Evolutionary conservation across 2,113 vertebrate genomes (phyloP).

Genomic region (Puffinus mauretanicus): DNA sequence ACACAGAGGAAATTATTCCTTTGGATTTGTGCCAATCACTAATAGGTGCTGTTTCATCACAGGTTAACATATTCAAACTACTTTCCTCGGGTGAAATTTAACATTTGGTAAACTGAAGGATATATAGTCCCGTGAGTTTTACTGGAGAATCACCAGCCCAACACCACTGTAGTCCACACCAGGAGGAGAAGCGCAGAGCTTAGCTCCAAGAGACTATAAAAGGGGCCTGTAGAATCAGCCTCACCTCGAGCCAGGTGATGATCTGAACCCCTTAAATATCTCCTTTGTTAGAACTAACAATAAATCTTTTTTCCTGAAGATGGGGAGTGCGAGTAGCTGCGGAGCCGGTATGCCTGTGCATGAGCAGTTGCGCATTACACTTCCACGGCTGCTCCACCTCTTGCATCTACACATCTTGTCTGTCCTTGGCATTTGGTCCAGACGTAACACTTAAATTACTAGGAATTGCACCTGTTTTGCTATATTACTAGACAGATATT

Average conservation of each 20-base stretch:
- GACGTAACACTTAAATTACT: neutral
- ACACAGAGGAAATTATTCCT: neutral
- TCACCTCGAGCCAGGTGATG: neutral
- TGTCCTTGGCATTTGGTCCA: neutral
- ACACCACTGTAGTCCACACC: neutral
- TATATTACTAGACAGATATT: neutral
- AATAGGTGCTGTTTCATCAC: neutral
- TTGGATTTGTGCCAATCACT: neutral
- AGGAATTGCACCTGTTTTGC: neutral
- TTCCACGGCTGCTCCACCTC: neutral
- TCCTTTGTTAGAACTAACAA: neutral
- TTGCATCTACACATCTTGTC: neutral
- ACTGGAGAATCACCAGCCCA: neutral
- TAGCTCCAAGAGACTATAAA: neutral
- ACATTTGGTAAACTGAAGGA: neutral
- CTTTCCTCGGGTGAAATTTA: neutral
- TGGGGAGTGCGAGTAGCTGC: too few species aligned
- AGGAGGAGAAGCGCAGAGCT: neutral
- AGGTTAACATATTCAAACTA: neutral
- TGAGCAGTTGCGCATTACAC: fast-evolving
- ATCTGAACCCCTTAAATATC: neutral
- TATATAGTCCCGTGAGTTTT: neutral
- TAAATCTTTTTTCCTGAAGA: neutral
- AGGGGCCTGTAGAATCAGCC: neutral
- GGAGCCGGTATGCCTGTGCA: neutral